phyloP scores from a whole-genome alignment of 1,140 invertebrate genomes.

The Lethrus apterus region DNA sequence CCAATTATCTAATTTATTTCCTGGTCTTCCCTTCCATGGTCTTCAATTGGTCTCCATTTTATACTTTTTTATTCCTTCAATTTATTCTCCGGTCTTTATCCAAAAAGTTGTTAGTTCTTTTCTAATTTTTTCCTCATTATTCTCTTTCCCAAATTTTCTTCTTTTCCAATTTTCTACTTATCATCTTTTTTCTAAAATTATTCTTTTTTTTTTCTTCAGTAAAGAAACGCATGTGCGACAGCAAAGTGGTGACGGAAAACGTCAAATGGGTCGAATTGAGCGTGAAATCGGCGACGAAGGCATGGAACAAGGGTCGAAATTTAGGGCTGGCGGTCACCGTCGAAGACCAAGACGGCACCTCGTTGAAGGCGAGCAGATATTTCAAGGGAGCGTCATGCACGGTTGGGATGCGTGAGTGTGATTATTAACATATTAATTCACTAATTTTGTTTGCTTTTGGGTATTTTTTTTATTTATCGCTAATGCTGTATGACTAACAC shows the following conservation, averaged over 20 bases:
- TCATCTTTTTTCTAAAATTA: neutral
- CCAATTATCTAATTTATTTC: too few relatives aligned
- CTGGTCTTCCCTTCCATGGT: too few relatives aligned
- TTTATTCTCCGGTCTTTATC: too few relatives aligned
- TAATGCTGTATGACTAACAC: too few relatives aligned
- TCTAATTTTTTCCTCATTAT: too few relatives aligned
- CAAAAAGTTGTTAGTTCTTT: too few relatives aligned
- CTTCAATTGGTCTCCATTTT: too few relatives aligned
- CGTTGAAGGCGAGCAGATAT: slow-evolving; percentile 33
- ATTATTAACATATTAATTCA: slow-evolving; percentile 15
- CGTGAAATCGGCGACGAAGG: slow-evolving; percentile 29
- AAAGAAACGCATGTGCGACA: slow-evolving; percentile 32
- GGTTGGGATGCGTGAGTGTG: slow-evolving; percentile 39
- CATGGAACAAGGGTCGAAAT: slow-evolving; percentile 44
- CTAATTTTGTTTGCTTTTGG: too few relatives aligned
- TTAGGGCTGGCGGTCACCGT: slow-evolving; percentile 53
- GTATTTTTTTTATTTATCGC: too few relatives aligned
- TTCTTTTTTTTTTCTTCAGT: slow-evolving; percentile 18
- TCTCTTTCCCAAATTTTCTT: too few relatives aligned
- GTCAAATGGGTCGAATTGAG: slow-evolving; percentile 33
- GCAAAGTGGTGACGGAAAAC: slow-evolving; percentile 31
- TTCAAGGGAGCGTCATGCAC: slow-evolving; percentile 47
- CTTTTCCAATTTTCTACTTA: too few relatives aligned
- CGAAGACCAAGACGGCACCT: slow-evolving; percentile 25
- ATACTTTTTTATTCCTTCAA: too few relatives aligned